Base-by-base conservation (phyloP, 2,113 vertebrate species). In the Zapus hudsonius region DNA sequence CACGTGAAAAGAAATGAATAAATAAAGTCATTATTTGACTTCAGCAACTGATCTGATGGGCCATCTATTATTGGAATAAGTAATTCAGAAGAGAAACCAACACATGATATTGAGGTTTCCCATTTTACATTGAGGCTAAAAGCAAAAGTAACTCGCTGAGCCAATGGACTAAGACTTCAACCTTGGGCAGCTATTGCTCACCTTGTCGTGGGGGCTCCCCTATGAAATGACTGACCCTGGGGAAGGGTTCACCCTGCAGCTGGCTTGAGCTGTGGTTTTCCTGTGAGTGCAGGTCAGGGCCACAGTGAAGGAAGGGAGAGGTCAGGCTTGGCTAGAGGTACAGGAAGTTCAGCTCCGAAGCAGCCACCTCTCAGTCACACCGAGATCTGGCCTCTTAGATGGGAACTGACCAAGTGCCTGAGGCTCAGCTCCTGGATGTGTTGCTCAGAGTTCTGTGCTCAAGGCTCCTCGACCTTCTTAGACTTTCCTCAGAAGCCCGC, bases 301-400 rank as follows among this genome's bases (percentile, higher is more conserved):
- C 57, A 44, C 78, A 66, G 57, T 23, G 69, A 90, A 94, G 93
- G 96, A 95, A 96, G 94, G 69, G 55, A 94, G 93, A 95, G 93
- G 92, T 87, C 78, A 83, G 38, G 64, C 74, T 79, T 25, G 74
- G 84, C 87, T 59, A 82, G 93, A 10, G 16, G 89, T 17, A 20
- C 94, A 66, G 95, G 83, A 94, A 97, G 76, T 84, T 83, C 82
- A 91, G 52, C 44, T 42, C 57, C 27, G 69, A 5, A 47, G 40
- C 64, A 17, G 25, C 36, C 38, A 52, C 78, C 85, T 40, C 78
- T 75, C 64, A 80, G 67, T 87, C 38, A n/a, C 75, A 55, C 0
- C 11, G 27, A 76, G 66, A 29, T 38, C 67, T 81, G 67, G 92
- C 64, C 31, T 63, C 78, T 52, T 19, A 44, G 72, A 47, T 52